phyloP scores from a whole-genome alignment of 2,888 invertebrate genomes.

The Theretra japonica region DNA sequence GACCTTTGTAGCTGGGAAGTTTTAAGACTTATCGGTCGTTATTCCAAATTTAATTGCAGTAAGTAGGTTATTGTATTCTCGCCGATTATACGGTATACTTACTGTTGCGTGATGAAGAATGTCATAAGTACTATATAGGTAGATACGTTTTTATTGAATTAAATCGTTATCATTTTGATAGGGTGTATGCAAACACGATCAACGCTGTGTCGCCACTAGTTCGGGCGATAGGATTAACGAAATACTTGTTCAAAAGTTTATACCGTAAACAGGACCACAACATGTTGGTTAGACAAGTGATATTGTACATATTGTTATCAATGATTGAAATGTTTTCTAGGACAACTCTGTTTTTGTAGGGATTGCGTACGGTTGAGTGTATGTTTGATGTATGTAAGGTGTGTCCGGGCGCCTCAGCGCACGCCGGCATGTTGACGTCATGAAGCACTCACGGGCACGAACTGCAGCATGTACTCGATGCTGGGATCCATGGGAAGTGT shows the following conservation, averaged over 20 bases:
- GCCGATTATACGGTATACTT: too few relatives aligned
- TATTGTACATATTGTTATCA: background rate
- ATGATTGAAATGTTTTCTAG: background rate
- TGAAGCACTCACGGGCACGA: slow-evolving; percentile 62
- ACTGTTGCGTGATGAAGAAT: too few relatives aligned
- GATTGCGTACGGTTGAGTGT: too few relatives aligned
- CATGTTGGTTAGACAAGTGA: background rate
- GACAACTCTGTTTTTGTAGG: too few relatives aligned
- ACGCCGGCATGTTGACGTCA: background rate
- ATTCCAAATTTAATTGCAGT: background rate
- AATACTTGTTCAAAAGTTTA: background rate
- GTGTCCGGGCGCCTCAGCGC: background rate
- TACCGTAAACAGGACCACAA: background rate
- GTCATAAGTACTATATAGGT: background rate
- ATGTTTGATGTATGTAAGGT: too few relatives aligned
- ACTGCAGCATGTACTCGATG: slow-evolving; percentile 70
- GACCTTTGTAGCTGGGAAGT: slow-evolving; percentile 22
- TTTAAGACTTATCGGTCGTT: slow-evolving; percentile 8
- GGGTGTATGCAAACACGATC: background rate
- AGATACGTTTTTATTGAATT: background rate
- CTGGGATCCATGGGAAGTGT: slow-evolving; percentile 58
- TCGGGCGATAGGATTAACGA: background rate
- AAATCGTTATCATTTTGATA: background rate
- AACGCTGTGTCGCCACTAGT: background rate
- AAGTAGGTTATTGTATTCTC: background rate